Evolutionary conservation across 1,140 invertebrate genomes (phyloP).

Genomic region (Tribolium castaneum): DNA sequence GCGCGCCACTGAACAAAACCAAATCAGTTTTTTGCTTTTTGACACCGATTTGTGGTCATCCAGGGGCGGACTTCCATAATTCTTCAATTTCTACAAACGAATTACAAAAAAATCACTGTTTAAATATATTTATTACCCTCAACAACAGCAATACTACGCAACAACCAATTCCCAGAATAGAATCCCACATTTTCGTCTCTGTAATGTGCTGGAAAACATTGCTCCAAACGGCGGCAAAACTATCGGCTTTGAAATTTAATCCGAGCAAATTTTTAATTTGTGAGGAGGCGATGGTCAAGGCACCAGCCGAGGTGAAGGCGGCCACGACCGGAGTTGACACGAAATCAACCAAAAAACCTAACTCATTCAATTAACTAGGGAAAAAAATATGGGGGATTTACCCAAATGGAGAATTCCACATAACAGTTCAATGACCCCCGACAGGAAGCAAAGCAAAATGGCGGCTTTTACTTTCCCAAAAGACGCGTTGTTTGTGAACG

Average conservation of each 20-base stretch:
- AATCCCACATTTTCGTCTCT: slow-evolving; percentile 69
- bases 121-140: slow-evolving; percentile 68
- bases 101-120: slow-evolving; percentile 26
- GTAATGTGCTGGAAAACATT: slow-evolving; percentile 68
- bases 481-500: slow-evolving; percentile 69
- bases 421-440: slow-evolving; percentile 74
- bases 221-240: slow-evolving; percentile 71
- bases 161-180: slow-evolving; percentile 73
- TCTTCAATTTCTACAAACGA: slow-evolving; percentile 57
- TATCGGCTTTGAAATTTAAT: slow-evolving; percentile 71
- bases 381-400: slow-evolving; percentile 55
- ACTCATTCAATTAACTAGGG: neutral
- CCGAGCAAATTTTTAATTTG: slow-evolving; percentile 83
- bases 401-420: slow-evolving; percentile 78
- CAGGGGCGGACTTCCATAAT: slow-evolving; percentile 52
- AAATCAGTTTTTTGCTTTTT: slow-evolving; percentile 68
- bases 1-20: slow-evolving; percentile 76
- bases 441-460: slow-evolving; percentile 78
- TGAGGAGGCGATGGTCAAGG: slow-evolving; percentile 83
- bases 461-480: slow-evolving; percentile 71
- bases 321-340: slow-evolving; percentile 87
- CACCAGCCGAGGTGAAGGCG: slow-evolving; percentile 89
- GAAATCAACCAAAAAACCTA: slow-evolving; percentile 88
- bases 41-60: slow-evolving; percentile 43
- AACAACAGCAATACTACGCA: slow-evolving; percentile 71